These are phyloP conservation scores for Thymelicus sylvestris DNA, from an alignment of 2,888 invertebrate genomes.

Conservation along the genomic window DNA sequence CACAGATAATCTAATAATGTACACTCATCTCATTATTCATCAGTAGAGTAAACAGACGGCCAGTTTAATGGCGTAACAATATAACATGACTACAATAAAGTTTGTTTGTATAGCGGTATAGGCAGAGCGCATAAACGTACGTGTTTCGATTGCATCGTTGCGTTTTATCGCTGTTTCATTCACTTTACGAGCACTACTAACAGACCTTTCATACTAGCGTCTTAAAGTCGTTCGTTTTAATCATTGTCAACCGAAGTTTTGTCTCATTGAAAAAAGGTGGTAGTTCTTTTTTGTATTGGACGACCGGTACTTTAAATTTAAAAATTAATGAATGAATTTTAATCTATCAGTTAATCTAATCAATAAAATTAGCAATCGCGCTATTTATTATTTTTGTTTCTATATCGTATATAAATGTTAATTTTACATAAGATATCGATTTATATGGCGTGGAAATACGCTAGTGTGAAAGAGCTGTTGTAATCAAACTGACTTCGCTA, in stretches of 20 bases:
- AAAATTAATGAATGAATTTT: no score
- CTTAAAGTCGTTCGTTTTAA: no score
- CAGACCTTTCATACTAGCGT: not conserved
- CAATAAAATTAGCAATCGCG: no score
- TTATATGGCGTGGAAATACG: not conserved
- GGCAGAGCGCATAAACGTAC: conserved; percentile 11
- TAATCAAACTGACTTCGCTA: conserved; percentile 30
- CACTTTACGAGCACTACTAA: conserved; percentile 25
- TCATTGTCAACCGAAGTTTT: no score
- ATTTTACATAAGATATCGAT: no score
- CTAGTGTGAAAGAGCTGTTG: conserved; percentile 16
- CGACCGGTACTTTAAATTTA: no score
- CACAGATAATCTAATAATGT: conserved; percentile 14
- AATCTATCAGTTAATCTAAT: no score
- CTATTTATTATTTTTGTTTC: no score
- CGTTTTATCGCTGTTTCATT: conserved; percentile 29
- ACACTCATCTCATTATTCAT: conserved; percentile 11
- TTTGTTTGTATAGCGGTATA: conserved; percentile 28
- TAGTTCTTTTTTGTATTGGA: no score
- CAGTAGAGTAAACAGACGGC: conserved; percentile 23
- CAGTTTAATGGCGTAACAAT: conserved; percentile 14
- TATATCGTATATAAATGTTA: no score
- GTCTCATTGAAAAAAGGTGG: no score
- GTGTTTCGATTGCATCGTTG: conserved; percentile 31
- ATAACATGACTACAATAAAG: conserved; percentile 20